Evolutionary conservation across 2,797 vertebrate species (phyloP), one percentile per base, ranked within the genome.

Genomic region (Sardinella longiceps): DNA sequence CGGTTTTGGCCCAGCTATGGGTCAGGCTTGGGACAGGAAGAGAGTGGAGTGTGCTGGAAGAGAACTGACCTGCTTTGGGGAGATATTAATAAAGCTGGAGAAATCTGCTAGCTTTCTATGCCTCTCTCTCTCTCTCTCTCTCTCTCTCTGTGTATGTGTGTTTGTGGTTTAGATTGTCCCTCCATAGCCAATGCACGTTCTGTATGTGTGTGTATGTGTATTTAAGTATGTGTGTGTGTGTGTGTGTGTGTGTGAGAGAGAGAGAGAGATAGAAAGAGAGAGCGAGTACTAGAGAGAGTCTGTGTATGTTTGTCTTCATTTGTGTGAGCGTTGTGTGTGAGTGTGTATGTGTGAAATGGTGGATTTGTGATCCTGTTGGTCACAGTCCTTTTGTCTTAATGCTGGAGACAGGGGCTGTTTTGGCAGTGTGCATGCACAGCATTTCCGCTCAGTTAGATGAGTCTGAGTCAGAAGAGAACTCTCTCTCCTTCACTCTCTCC

Each of bases 351-450:
- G 81, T 82, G 30, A 56, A 39, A 77, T 39, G 70, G 70, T 23
- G 70, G 70, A 77, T 46, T 80, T 83, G 33, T 83, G 48, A 89
- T 86, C 85, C 87, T 50, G 77, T 88, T 82, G 82, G 90, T 87
- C 86, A 87, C 87, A 86, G 85, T 83, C 86, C 84, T 82, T 77
- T 86, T 88, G 86, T 89, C 85, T 83, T 82, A 66, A 82, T 53
- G 83, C 66, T 82, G 80, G 58, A 50, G 70, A 77, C 70, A 70
- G 30, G 37, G 18, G 37, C 70, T 74, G 18, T 77, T 77, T 23
- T 77, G 70, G 70, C 70, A 23, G 1, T 43, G 6, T 77, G 70
- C 70, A 77, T 39, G 18, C 37, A 77, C 10, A 77, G 37, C 70
- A 43, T 77, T 23, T 77, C 33, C 70, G 70, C 33, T 77, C 33